These are phyloP conservation scores for Eristalis pertinax DNA, from an alignment of 2,888 invertebrate species.

Conservation along the genomic window DNA sequence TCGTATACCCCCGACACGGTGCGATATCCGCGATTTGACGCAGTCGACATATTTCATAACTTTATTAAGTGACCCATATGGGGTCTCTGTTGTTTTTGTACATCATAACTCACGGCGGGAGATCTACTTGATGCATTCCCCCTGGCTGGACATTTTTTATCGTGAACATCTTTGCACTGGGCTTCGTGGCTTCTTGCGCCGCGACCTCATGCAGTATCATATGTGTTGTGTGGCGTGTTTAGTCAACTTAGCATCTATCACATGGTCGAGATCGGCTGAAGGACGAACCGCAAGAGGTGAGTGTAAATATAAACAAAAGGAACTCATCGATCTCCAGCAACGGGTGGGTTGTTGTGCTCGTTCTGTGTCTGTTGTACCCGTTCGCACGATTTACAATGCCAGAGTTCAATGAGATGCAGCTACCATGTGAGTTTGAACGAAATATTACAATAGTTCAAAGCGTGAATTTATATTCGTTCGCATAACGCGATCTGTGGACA, in stretches of 20 bases:
- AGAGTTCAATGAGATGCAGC: constrained; percentile 67
- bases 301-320: constrained; percentile 20
- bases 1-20: constrained; percentile 17
- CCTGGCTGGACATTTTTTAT: constrained; percentile 67
- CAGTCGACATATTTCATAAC: constrained; percentile 78
- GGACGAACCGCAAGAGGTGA: constrained; percentile 36
- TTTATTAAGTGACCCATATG: constrained; percentile 78
- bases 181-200: constrained; percentile 61
- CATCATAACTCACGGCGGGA: constrained; percentile 70
- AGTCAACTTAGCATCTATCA: constrained; percentile 65
- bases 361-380: constrained; percentile 32
- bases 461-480: background rate
- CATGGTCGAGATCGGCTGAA: constrained; percentile 37
- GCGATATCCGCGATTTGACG: constrained; percentile 50
- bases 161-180: constrained; percentile 62
- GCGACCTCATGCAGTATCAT: constrained; percentile 40
- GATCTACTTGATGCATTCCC: constrained; percentile 64
- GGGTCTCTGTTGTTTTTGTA: constrained; percentile 64
- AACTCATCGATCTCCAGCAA: constrained; percentile 7
- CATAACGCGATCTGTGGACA: no score
- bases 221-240: constrained; percentile 50
- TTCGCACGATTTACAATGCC: constrained; percentile 64
- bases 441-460: background rate
- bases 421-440: constrained; percentile 38
- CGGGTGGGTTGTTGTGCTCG: constrained; percentile 28